Evolutionary conservation across 2,888 invertebrate genomes (phyloP).

Genomic region (Aleiodes alternator): DNA sequence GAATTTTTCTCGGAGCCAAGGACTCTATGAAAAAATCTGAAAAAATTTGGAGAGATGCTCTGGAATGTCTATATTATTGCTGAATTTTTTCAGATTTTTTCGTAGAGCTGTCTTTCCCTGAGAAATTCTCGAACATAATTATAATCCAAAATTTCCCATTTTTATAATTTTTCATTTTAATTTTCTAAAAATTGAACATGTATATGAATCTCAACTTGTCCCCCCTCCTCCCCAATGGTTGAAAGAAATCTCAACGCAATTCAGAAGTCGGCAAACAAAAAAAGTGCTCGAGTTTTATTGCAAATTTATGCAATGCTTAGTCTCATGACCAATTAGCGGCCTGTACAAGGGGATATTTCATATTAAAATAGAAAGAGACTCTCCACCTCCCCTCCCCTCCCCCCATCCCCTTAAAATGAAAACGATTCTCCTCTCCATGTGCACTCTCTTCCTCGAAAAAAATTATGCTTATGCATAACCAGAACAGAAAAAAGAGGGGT

Average conservation of each 20-base stretch:
- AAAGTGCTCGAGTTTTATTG: slow-evolving; percentile 68
- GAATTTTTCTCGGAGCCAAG: no score
- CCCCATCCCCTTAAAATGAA: slow-evolving; percentile 4
- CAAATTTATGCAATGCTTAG: slow-evolving; percentile 73
- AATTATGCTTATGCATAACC: slow-evolving; percentile 74
- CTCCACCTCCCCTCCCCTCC: slow-evolving; percentile 25
- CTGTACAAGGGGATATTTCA: slow-evolving; percentile 43
- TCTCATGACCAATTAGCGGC: slow-evolving; percentile 72
- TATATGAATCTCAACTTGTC: no score
- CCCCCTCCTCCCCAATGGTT: no score
- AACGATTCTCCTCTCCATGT: slow-evolving; percentile 30
- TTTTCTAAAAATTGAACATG: no score
- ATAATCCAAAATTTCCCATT: no score
- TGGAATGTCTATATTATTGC: no score
- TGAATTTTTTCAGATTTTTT: no score
- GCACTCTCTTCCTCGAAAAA: slow-evolving; percentile 60
- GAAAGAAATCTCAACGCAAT: slow-evolving; percentile 56
- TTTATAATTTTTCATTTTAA: no score
- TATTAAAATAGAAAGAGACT: neutral
- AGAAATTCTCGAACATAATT: no score
- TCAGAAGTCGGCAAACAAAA: slow-evolving; percentile 57
- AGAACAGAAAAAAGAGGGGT: slow-evolving; percentile 57
- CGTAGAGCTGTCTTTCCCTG: no score
- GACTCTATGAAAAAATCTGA: no score
- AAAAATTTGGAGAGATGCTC: no score